Conservation (phyloP, 1,140 invertebrate species). For the Phymorhynchus buccinoides region DNA sequence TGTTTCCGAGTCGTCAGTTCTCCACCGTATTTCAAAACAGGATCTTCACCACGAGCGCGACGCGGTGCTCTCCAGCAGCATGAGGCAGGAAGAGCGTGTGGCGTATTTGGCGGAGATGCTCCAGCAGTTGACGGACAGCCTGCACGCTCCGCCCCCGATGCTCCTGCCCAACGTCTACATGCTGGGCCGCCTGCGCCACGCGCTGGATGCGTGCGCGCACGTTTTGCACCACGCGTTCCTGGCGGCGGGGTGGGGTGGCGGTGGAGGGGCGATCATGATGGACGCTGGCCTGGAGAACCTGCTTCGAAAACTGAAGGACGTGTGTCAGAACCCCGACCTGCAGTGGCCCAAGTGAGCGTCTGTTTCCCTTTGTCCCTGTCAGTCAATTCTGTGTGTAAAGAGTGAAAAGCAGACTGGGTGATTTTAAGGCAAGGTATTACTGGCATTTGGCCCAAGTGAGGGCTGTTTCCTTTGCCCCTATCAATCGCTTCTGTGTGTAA, state of each 20-base stretch:
- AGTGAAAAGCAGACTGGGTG: no score
- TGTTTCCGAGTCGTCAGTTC: no score
- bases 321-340: not conserved
- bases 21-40: no score
- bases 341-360: conserved; percentile 29
- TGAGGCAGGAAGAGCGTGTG: not conserved
- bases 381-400: no score
- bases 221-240: not conserved
- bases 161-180: not conserved
- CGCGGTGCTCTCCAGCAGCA: not conserved
- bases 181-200: conserved; percentile 14
- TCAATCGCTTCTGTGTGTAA: no score
- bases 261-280: not conserved
- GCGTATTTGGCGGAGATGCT: not conserved
- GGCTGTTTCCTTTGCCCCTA: no score
- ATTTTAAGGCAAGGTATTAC: no score
- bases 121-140: not conserved
- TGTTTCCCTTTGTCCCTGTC: no score
- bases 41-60: conserved; percentile 29
- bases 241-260: no score
- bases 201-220: conserved; percentile 7
- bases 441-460: no score
- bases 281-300: not conserved
- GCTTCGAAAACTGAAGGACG: not conserved
- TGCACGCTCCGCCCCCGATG: not conserved